Evolutionary conservation across 2,113 vertebrate species (phyloP), one percentile per base, ranked within the genome.

Genomic region (Lampris megalopsis): DNA sequence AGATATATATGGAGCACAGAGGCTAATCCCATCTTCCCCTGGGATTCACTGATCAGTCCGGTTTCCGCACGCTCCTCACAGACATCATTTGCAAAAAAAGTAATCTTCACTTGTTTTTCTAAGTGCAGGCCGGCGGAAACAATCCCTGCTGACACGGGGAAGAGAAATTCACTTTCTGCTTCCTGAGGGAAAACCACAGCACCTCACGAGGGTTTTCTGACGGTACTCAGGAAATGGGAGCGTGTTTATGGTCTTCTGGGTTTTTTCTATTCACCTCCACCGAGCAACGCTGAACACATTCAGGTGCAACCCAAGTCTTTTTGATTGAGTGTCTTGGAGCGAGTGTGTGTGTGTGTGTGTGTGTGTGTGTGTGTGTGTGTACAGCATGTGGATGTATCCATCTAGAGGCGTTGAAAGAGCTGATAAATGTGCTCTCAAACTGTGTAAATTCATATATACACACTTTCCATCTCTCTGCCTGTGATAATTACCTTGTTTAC

Each of bases 11-110:
- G 10, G 1, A 52, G 60, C 79, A 36, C 0, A 0, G 38, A 70
- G 41, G 64, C 68, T 49, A 63, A 78, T 75, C 53, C 50, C 9
- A 40, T 62, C 68, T 59, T 66, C 24, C 24, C 24, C 24, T 82
- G 70, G 63, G 65, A 2, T 36, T 4, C 3, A 6, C 72, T 37
- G 57, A 79, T 37, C 42, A 37, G 9, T 68, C n/a, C 24, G 4
- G 4, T 54, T 9, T 54, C 61, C 53, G 1, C 43, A 11, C 3
- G 37, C 0, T 52, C 1, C 37, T 53, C 40, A 1, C 2, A 41
- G 5, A 0, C 9, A 11, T 0, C 9, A 54, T 68, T 5, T 53
- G 24, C 24, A 24, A 24, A 24, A 24, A 24, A 24, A 24, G 24
- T 0, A 24, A 24, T 24, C 24, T 24, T 24, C 24, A 24, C 24